Evolutionary conservation across 1,140 invertebrate species (phyloP), one percentile per base, ranked within the genome.

Genomic region (Leptinotarsa texana): DNA sequence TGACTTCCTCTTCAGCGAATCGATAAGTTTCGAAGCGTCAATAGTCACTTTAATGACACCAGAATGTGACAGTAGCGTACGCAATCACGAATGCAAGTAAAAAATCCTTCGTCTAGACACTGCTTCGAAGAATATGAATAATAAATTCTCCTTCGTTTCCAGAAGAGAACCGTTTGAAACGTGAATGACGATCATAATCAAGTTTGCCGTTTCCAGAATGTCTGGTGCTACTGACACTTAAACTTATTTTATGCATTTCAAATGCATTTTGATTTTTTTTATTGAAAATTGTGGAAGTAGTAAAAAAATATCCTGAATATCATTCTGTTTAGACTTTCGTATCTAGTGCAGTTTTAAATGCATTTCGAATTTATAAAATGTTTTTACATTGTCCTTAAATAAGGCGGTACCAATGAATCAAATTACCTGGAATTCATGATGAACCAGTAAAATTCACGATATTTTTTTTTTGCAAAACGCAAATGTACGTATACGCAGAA

Each of bases 1-100:
- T 42, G 68, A 66, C 70, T 75, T 61, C 71, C 69, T 71, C 66
- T 72, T 63, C 33, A 63, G 66, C 33, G 24, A 72, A 69, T 72
- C 62, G 65, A 61, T 67, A 51, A 62, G 18, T n/a, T 21, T 61
- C 24, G 13, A 70, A 42, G 21, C 33, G 47, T 57, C 47, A 57
- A 70, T 21, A 70, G 51, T 42, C 13, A 27, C 66, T 27, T 66
- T 15, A 22, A 66, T 22, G 33, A 66, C 63, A 33, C 13, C 22
- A 66, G 21, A 24, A 22, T 24, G 63, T 66, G 15, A 48, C 42
- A 47, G 67, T 47, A n/a, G 27, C 27, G 42, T 42, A 18, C 42
- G 47, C 17, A 18, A 47, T 47, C 17, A 47, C 5, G 27, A 21
- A 69, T 13, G 27, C 5, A 17, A 66, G 22, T 66, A 24, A 24